Base-by-base conservation (phyloP, 2,113 vertebrate species). In the Mugil cephalus region DNA sequence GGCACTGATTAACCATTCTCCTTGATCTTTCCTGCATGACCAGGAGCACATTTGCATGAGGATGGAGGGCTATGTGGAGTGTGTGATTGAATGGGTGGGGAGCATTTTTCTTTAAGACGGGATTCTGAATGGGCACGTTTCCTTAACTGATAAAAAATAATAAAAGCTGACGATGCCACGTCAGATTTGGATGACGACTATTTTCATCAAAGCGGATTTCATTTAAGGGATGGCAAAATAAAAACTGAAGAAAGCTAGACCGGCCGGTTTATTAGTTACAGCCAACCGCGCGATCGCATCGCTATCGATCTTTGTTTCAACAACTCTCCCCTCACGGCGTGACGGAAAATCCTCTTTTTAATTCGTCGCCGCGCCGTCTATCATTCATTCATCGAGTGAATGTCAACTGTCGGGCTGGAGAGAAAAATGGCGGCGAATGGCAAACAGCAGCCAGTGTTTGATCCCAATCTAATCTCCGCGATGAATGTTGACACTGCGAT, bases 1-100 rank as follows among this genome's bases (percentile, higher is more conserved):
- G 78, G 73, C 39, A 36, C 63, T 79, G 64, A 91, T 91, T 87
- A 87, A 81, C 61, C 40, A 91, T 82, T 90, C 89, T 55, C 50
- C 88, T 91, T 90, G 80, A 92, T 91, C 85, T 58, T 58, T 61
- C 48, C 63, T 68, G 69, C 73, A 77, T 81, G 82, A 81, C 68
- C 85, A 74, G 69, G 63, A 80, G 80, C 47, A 66, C 56, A 88
- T 89, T 84, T 78, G 59, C 74, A 84, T 76, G 53, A 69, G 34
- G n/a, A 65, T 34, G 60, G 43, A 15, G 53, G 58, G 34, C 46
- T 2, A 36, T 38, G 8, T 46, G 9, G 39, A 66, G 66, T 8
- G 17, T 59, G 50, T 13, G 24, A 56, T 43, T 50, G n/a, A 40
- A 17, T 4, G n/a, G 4, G 6, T 8, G 13, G 47, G 52, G 24